phyloP scores from a whole-genome alignment of 1,140 invertebrate species.

The Drosophila kohkoa region DNA sequence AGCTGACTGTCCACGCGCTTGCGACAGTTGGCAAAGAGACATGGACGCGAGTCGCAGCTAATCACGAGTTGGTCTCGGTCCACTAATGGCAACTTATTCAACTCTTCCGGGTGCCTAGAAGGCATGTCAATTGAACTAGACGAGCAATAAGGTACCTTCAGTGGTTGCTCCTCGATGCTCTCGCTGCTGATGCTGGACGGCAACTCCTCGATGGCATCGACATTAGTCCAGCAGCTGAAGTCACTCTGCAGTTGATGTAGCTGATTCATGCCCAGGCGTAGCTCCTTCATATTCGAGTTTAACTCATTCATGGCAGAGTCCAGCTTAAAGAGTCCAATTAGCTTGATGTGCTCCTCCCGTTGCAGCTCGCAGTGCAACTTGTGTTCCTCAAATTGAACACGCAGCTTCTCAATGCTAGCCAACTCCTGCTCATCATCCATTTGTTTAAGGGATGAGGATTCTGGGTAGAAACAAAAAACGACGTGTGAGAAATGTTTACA shows the following conservation, averaged over 20 bases:
- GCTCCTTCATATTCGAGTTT: background rate
- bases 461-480: no score
- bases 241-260: slow-evolving; percentile 17
- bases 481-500: slow-evolving; percentile 3
- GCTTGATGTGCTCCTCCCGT: background rate
- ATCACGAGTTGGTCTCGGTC: slow-evolving; percentile 22
- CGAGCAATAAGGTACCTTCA: background rate
- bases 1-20: slow-evolving; percentile 57
- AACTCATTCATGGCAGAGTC: slow-evolving; percentile 22
- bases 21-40: slow-evolving; percentile 53
- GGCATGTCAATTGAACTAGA: background rate
- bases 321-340: slow-evolving; percentile 5
- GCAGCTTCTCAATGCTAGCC: slow-evolving; percentile 48
- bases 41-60: slow-evolving; percentile 28
- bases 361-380: slow-evolving; percentile 7
- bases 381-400: slow-evolving; percentile 41
- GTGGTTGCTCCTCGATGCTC: background rate
- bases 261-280: slow-evolving; percentile 18
- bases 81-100: no score
- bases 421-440: slow-evolving; percentile 35
- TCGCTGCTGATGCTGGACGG: slow-evolving; percentile 7
- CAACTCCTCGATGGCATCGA: slow-evolving; percentile 37
- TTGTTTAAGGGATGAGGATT: background rate
- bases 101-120: background rate
- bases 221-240: background rate